Evolutionary conservation across 2,797 vertebrate species (phyloP).

Genomic region (Gymnoscopelus microlampas): DNA sequence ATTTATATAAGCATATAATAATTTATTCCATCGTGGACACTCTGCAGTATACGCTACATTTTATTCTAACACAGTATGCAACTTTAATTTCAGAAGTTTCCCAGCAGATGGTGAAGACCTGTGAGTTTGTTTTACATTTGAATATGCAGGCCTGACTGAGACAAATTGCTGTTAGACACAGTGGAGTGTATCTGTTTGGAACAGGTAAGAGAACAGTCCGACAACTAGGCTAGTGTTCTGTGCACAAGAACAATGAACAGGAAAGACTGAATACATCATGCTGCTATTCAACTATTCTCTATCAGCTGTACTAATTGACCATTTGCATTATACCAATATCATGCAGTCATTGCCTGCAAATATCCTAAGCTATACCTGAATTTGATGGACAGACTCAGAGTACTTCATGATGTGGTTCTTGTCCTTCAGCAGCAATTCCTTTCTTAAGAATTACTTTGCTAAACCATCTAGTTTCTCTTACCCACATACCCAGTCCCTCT

Average conservation of each 20-base stretch:
- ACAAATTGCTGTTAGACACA: slow-evolving; percentile 32
- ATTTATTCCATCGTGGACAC: slow-evolving; percentile 24
- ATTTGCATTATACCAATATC: slow-evolving; percentile 30
- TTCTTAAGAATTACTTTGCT: slow-evolving; percentile 38
- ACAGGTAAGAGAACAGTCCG: slow-evolving; percentile 43
- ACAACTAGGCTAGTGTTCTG: slow-evolving; percentile 39
- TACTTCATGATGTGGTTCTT: slow-evolving; percentile 31
- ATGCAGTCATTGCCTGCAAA: slow-evolving; percentile 14
- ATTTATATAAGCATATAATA: slow-evolving; percentile 1
- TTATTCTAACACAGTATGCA: background rate
- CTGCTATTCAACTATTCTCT: background rate
- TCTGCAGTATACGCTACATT: no score
- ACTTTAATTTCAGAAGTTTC: slow-evolving; percentile 10
- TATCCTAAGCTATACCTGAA: slow-evolving; percentile 11
- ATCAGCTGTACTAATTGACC: slow-evolving; percentile 6
- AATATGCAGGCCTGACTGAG: no score
- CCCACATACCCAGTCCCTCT: slow-evolving; percentile 28
- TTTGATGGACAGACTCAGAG: slow-evolving; percentile 17
- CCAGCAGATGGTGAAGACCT: slow-evolving; percentile 27
- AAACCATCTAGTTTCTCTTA: slow-evolving; percentile 32
- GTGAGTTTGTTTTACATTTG: background rate
- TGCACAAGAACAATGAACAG: slow-evolving; percentile 44
- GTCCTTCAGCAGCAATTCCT: slow-evolving; percentile 16
- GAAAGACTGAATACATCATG: slow-evolving; percentile 30
- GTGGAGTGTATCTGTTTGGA: slow-evolving; percentile 54